phyloP scores from a whole-genome alignment of 2,888 invertebrate genomes.

The Diadromus collaris region DNA sequence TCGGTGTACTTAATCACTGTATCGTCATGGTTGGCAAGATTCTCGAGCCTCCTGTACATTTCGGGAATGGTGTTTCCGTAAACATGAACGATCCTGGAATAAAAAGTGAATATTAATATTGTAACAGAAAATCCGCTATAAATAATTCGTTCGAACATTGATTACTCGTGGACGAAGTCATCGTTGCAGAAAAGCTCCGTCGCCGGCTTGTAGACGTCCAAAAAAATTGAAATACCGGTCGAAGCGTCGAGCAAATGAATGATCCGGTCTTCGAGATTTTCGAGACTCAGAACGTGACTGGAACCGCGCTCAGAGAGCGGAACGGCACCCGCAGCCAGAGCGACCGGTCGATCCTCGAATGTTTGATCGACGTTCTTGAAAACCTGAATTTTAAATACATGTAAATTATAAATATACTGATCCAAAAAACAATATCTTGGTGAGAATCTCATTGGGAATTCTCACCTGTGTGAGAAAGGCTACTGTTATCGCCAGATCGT shows the following conservation, averaged over 20 bases:
- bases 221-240: conserved; percentile 85
- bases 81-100: conserved; percentile 86
- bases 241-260: conserved; percentile 87
- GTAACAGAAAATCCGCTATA: background rate
- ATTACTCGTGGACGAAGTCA: conserved; percentile 81
- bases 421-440: background rate
- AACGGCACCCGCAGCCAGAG: conserved; percentile 68
- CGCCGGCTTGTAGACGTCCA: conserved; percentile 85
- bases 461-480: conserved; percentile 82
- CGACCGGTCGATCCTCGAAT: conserved; percentile 71
- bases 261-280: conserved; percentile 84
- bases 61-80: conserved; percentile 89
- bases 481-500: conserved; percentile 83
- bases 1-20: conserved; percentile 78
- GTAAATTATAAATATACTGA: background rate
- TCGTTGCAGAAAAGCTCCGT: conserved; percentile 82
- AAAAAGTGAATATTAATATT: conserved; percentile 44
- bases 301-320: conserved; percentile 68
- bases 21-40: conserved; percentile 78
- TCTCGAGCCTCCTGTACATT: conserved; percentile 84
- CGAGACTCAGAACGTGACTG: conserved; percentile 77
- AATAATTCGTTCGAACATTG: conserved; percentile 60
- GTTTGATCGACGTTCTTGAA: conserved; percentile 74
- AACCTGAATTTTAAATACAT: conserved; percentile 74
- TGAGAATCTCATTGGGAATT: background rate